Conservation (phyloP, 2,113 vertebrate genomes). For the Dicerorhinus sumatrensis region DNA sequence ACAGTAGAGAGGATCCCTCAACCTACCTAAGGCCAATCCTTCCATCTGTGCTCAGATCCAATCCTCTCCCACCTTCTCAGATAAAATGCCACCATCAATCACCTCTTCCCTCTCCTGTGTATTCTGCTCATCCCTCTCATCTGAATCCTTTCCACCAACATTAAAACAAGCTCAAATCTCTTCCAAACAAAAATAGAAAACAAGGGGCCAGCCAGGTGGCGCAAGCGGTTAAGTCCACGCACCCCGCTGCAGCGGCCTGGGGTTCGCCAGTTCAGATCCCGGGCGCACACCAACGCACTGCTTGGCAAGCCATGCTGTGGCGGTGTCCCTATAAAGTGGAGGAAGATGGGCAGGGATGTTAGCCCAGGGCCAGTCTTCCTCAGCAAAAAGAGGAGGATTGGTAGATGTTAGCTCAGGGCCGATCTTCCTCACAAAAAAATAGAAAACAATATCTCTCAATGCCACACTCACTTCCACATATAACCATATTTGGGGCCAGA, state of each 20-base stretch:
- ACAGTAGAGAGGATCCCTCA: neutral
- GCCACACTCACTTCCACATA: neutral
- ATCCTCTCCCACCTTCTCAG: neutral
- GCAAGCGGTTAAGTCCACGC: too few species aligned
- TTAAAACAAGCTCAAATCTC: neutral
- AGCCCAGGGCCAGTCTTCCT: too few species aligned
- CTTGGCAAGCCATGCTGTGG: too few species aligned
- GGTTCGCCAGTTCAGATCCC: too few species aligned
- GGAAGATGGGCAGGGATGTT: too few species aligned
- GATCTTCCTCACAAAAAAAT: neutral
- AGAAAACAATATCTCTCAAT: neutral
- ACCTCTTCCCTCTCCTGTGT: neutral
- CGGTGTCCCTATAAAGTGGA: too few species aligned
- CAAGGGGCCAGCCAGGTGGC: too few species aligned
- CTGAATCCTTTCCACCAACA: neutral
- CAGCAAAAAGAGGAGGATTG: too few species aligned
- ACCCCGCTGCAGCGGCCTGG: too few species aligned
- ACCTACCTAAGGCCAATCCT: neutral
- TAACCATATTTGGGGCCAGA: neutral
- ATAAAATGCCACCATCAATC: neutral
- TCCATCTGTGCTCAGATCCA: neutral
- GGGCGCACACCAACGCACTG: too few species aligned
- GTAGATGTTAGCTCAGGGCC: too few species aligned
- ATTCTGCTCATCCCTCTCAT: neutral
- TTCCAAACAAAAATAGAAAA: conserved; percentile 12